Base-by-base conservation (phyloP, 2,888 invertebrate species). In the Lysandra coridon region DNA sequence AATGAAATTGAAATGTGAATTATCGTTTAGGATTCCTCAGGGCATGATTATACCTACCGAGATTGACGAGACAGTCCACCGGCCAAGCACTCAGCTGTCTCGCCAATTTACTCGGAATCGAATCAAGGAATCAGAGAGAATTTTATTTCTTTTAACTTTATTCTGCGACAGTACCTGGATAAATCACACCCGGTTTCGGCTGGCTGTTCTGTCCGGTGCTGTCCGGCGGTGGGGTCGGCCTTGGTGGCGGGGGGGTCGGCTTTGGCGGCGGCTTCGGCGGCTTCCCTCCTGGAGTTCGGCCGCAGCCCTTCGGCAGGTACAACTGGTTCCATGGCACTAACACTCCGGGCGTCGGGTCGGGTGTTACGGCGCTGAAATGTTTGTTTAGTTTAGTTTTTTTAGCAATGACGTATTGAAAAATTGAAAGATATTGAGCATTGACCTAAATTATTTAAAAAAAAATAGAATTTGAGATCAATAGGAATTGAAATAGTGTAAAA, bases 281-380 rank as follows among this genome's bases (percentile, higher is more conserved):
- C 0, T 92, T 83, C 2, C 94, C 95, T 1, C 94, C 94, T 0
- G 94, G 94, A 1, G 93, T 95, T 79, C 95, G 95, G 57, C 96
- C 96, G 87, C 97, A 97, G 78, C 96, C 96, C 84, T 96, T 95
- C 6, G 97, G 97, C 90, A 97, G 97, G 87, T 96, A 96, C 23
- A 97, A 89, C 83, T 97, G 95, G 75, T 95, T 89, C 97, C 97
- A 97, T 53, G 96, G 95, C 7, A 96, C 95, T n/a, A 82, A 78
- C 80, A 82, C 81, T 14, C 85, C 85, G 6, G 85, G 85, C 60
- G 80, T 80, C 6, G 82, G 78, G 14, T 83, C 82, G 2, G 85
- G 81, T 57, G 81, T 83, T 40, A 81, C 83, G 4, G 83, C 80
- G 80, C 84, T 84, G 81, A 40, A 83, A 79, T 4, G 14, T 69